Percentiles rank a stretch among this genome's conserved stretches.
Evolutionary conservation across 30 jellyfish, hydroid and myxozoan species (phyloP).

Genomic region (Cassiopea xamachana): DNA sequence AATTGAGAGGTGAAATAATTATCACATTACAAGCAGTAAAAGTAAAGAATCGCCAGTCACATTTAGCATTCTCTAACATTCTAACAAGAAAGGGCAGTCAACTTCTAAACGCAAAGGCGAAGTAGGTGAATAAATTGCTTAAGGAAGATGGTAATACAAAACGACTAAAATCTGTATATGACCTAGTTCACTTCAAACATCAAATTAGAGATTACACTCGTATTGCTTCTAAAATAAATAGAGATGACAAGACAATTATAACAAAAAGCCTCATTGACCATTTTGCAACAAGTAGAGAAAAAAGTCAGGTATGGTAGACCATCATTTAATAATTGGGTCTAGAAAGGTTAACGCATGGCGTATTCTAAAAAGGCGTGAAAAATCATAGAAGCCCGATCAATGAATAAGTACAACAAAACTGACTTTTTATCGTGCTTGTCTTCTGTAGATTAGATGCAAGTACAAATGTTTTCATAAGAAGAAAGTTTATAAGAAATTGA

Average conservation of each 20-base stretch:
- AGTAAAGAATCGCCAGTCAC: constrained; percentile 13
- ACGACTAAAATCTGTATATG: constrained; percentile 15
- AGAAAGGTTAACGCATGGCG: constrained; percentile 57
- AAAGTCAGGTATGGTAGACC: constrained; percentile 50
- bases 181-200: constrained; percentile 19
- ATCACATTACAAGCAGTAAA: constrained; percentile 18
- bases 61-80: constrained; percentile 15
- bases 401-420: constrained; percentile 23
- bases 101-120: constrained; percentile 16
- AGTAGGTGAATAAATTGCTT: constrained; percentile 32
- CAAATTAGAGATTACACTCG: constrained; percentile 22
- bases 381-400: constrained; percentile 1
- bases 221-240: constrained; percentile 11
- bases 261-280: constrained; percentile 31
- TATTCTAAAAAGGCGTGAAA: constrained; percentile 27
- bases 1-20: constrained; percentile 21
- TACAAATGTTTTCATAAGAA: not conserved
- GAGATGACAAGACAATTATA: constrained; percentile 25
- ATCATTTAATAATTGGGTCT: constrained; percentile 18
- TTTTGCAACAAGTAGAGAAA: constrained; percentile 29
- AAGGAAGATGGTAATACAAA: constrained; percentile 42
- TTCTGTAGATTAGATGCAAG: constrained; percentile 24
- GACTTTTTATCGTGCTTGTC: constrained; percentile 42
- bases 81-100: constrained; percentile 21
- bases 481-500: too few relatives aligned